Evolutionary conservation across 2,113 vertebrate species (phyloP).

Genomic region (Girardinichthys multiradiatus): DNA sequence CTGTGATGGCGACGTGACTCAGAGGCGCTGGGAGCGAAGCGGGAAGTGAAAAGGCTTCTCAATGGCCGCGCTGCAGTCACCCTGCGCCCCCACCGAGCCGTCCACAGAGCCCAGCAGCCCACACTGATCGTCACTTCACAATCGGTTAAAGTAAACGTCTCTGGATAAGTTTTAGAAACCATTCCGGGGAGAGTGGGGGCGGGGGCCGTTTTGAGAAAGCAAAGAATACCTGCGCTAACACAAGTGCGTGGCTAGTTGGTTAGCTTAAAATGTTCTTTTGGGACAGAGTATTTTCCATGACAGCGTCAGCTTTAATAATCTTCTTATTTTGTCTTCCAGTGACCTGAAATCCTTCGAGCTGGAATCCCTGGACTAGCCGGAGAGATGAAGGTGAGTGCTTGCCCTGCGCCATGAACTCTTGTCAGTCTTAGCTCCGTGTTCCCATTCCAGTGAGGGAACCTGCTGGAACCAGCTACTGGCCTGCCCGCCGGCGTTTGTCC

Average conservation of each 20-base stretch:
- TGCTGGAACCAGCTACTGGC: not conserved
- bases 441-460: not conserved
- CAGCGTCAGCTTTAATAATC: not conserved
- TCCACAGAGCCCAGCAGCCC: too few relatives aligned
- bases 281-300: conserved; percentile 4
- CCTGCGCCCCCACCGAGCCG: not conserved
- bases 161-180: conserved; percentile 38
- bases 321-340: conserved; percentile 68
- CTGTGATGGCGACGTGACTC: conserved; percentile 94
- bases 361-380: conserved; percentile 90
- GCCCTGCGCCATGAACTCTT: conserved; percentile 23
- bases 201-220: conserved; percentile 48
- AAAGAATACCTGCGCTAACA: conserved; percentile 69
- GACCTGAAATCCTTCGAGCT: conserved; percentile 81
- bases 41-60: conserved; percentile 66
- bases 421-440: not conserved
- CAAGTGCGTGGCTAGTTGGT: conserved; percentile 65
- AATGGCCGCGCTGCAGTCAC: not conserved
- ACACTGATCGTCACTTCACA: not conserved
- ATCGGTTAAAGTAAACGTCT: not conserved
- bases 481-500: not conserved
- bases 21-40: conserved; percentile 79
- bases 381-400: conserved; percentile 93
- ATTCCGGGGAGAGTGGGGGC: conserved; percentile 31
- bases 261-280: conserved; percentile 12